Base-by-base conservation (phyloP, 2,113 vertebrate species). In the Nerophis lumbriciformis region DNA sequence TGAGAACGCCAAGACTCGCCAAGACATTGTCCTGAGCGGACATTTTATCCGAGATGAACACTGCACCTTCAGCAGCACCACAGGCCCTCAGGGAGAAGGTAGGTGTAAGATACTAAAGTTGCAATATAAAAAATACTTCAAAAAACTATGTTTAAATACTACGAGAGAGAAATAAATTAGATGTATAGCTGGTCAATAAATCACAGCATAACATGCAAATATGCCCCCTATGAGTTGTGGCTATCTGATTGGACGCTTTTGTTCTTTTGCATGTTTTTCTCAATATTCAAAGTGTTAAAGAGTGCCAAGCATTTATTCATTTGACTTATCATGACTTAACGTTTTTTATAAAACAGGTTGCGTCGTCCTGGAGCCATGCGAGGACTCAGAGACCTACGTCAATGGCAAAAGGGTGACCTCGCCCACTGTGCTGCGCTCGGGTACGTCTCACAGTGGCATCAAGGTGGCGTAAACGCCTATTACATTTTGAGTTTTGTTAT, bases 21-120 rank as follows among this genome's bases (percentile, higher is more conserved):
- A 98, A 75, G 97, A 98, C 88, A 98, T 99, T 0, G 95, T 99
- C 44, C 92, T 99, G 59, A 98, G 96, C 0, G 96, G 97, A 1
- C 97, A 98, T 75, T 99, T 99, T 77, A 99, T 99, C 83, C 92
- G 90, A 76, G 96, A 98, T 21, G 96, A 98, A 61, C 97, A 99
- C 77, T 97, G 97, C 61, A 89, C 94, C 69, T 98, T 99, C 90
- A 93, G 94, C 69, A 98, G 96, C 1, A 91, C 93, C 80, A 92
- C 86, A 2, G 86, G 88, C 12, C 85, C 90, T 0, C 79, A 90
- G 1, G 92, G 92, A 15, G 96, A 98, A 93, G 94, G 96, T 93
- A 89, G 36, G 55, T 48, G 14, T 5, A 28, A 44, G 48, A 2
- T 13, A 16, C 6, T 13, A 28, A 15, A 4, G 8, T 36, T 0